phyloP scores from a whole-genome alignment of 1,140 invertebrate genomes.

The Myzus persicae region DNA sequence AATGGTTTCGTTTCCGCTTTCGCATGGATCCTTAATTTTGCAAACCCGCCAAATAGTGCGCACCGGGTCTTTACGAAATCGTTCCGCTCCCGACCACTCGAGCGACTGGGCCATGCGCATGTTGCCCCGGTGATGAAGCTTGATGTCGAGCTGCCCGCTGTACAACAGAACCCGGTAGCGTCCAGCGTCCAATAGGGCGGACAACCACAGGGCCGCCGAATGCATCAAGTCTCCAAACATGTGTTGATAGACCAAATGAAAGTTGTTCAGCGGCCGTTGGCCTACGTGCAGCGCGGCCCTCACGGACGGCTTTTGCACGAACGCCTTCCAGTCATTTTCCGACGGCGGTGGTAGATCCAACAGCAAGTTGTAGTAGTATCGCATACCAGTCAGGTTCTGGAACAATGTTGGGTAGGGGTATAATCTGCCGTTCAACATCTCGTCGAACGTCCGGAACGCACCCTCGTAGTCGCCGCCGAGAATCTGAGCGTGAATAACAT shows the following conservation, averaged over 20 bases:
- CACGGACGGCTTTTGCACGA: slow-evolving; percentile 51
- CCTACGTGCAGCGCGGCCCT: slow-evolving; percentile 82
- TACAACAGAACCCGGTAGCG: slow-evolving; percentile 78
- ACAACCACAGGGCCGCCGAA: slow-evolving; percentile 72
- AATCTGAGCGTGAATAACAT: slow-evolving; percentile 1
- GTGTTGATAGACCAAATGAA: slow-evolving; percentile 69
- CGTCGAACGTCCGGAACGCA: slow-evolving; percentile 52
- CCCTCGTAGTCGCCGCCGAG: slow-evolving; percentile 59
- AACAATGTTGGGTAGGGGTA: slow-evolving; percentile 66
- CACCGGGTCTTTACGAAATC: slow-evolving; percentile 70
- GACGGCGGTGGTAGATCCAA: slow-evolving; percentile 59
- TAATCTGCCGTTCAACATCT: neutral
- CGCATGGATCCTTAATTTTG: neutral
- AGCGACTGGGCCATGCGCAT: slow-evolving; percentile 72
- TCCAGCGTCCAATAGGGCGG: slow-evolving; percentile 69
- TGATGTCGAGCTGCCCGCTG: slow-evolving; percentile 81
- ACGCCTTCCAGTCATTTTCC: slow-evolving; percentile 66
- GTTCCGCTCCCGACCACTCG: slow-evolving; percentile 72
- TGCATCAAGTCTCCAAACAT: neutral
- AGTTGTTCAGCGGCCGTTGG: slow-evolving; percentile 67
- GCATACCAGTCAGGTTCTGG: slow-evolving; percentile 80
- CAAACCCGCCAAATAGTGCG: slow-evolving; percentile 64
- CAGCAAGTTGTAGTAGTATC: slow-evolving; percentile 83
- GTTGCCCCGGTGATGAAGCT: slow-evolving; percentile 81
- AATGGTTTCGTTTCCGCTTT: neutral